Conservation (phyloP, 1,140 invertebrate genomes). For the Pissodes strobi region DNA sequence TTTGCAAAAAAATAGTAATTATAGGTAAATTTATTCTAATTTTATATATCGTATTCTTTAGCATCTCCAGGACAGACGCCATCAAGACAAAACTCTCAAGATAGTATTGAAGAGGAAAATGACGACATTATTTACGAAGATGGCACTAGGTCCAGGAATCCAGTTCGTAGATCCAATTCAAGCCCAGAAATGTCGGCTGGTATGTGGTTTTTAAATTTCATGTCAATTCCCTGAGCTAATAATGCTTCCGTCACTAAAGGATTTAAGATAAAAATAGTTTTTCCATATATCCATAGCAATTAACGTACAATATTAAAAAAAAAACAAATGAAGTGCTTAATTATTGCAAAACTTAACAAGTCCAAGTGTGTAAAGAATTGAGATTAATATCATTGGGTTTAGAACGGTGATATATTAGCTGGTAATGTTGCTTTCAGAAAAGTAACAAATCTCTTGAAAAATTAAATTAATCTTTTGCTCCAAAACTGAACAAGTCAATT, state of each 20-base stretch:
- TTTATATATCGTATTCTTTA: constrained; percentile 16
- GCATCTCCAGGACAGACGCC: constrained; percentile 52
- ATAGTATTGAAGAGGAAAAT: constrained; percentile 63
- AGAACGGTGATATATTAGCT: no score
- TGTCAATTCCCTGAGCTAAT: not conserved
- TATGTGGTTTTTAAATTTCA: not conserved
- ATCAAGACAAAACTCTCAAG: constrained; percentile 62
- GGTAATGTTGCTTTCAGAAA: no score
- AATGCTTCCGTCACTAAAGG: not conserved
- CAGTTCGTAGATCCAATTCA: constrained; percentile 83
- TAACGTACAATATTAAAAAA: not conserved
- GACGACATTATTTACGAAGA: constrained; percentile 64
- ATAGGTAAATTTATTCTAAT: no score
- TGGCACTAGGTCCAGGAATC: constrained; percentile 68
- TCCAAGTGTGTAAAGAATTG: no score
- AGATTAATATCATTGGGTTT: no score
- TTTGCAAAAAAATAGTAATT: no score
- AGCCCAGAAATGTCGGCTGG: constrained; percentile 88
- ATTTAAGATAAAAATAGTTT: no score
- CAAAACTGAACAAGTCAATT: no score
- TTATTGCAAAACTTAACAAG: not conserved
- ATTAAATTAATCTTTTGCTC: no score
- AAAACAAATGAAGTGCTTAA: not conserved
- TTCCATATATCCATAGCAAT: no score
- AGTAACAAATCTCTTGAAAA: no score